phyloP scores from a whole-genome alignment of 2,888 invertebrate genomes.

The Leptopterna dolabrata region DNA sequence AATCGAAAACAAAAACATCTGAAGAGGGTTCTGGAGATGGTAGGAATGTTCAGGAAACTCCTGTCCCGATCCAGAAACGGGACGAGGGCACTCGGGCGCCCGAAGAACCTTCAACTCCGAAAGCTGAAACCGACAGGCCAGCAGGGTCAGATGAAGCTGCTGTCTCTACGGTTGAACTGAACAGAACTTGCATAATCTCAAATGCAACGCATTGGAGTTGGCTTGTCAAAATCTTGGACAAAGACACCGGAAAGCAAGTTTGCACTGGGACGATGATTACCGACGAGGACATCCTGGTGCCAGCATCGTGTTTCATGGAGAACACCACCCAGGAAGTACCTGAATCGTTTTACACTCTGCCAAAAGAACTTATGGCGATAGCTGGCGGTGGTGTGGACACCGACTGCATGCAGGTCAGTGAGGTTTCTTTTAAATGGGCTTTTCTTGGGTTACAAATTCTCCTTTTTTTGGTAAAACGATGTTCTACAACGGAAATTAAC shows the following conservation, averaged over 20 bases:
- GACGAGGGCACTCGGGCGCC: not conserved
- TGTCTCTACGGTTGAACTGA: not conserved
- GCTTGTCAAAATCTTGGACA: constrained; percentile 40
- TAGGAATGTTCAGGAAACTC: not conserved
- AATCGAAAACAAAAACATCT: too few relatives aligned
- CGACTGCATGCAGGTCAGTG: constrained; percentile 21
- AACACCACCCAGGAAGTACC: constrained; percentile 14
- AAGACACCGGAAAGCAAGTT: constrained; percentile 25
- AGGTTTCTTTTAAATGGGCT: too few relatives aligned
- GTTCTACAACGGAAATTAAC: too few relatives aligned
- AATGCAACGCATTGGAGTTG: constrained; percentile 28
- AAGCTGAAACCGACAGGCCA: not conserved
- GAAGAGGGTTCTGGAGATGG: not conserved
- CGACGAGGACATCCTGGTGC: constrained; percentile 34
- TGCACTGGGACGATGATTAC: constrained; percentile 40
- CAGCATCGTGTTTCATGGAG: constrained; percentile 47
- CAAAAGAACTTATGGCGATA: not conserved
- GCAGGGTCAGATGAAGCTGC: not conserved
- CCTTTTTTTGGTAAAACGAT: too few relatives aligned
- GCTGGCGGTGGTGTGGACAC: constrained; percentile 26
- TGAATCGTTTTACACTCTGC: not conserved
- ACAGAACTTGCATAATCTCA: constrained; percentile 9
- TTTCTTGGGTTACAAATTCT: too few relatives aligned
- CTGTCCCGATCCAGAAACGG: not conserved
- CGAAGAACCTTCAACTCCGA: too few relatives aligned